Conservation (phyloP, 2,888 invertebrate genomes). For the Saturnia pavonia region DNA sequence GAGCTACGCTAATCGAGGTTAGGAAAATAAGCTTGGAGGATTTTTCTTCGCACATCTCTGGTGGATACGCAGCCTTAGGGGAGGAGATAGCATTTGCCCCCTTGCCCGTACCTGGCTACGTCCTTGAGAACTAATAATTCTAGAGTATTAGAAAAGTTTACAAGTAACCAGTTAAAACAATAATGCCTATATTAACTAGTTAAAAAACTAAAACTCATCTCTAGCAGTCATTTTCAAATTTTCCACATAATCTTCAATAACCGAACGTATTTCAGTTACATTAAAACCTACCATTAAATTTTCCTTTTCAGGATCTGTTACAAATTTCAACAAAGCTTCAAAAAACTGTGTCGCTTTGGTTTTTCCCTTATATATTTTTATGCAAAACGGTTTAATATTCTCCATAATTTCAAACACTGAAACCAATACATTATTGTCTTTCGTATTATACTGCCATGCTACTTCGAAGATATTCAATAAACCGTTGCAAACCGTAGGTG, state of each 20-base stretch:
- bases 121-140: background rate
- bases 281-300: slow-evolving; percentile 41
- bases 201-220: slow-evolving; percentile 53
- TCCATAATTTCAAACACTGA: slow-evolving; percentile 52
- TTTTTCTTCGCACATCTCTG: no score
- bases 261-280: slow-evolving; percentile 36
- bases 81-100: no score
- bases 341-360: slow-evolving; percentile 47
- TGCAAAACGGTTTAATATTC: slow-evolving; percentile 56
- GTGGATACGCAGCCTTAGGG: no score
- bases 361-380: slow-evolving; percentile 44
- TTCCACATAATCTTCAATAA: slow-evolving; percentile 49
- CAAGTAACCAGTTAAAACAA: no score
- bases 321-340: slow-evolving; percentile 39
- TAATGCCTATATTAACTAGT: slow-evolving; percentile 11
- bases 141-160: background rate
- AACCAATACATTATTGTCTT: slow-evolving; percentile 39
- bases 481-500: slow-evolving; percentile 55
- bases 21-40: no score
- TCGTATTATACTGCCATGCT: slow-evolving; percentile 39
- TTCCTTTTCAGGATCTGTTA: slow-evolving; percentile 37
- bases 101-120: no score
- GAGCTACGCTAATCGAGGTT: no score
- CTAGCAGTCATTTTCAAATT: slow-evolving; percentile 40
- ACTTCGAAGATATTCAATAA: slow-evolving; percentile 54